These are phyloP conservation scores for Acanthopagrus latus DNA, from an alignment of 2,797 vertebrate species.

Conservation along the genomic window DNA sequence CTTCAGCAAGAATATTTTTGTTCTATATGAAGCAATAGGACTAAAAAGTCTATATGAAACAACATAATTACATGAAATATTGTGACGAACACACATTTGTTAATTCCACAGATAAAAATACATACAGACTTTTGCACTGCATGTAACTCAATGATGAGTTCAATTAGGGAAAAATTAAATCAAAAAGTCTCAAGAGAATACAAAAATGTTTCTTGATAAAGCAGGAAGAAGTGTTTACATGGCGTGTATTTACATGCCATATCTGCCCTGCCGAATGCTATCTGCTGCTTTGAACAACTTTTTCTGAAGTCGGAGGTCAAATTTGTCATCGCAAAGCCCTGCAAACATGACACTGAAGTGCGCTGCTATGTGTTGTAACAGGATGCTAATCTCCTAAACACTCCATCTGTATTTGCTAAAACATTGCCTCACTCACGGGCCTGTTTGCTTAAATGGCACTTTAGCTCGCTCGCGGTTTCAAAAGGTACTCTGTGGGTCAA, in stretches of 20 bases:
- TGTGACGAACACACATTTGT: background rate
- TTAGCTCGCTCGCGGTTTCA: conserved; percentile 48
- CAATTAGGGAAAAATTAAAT: conserved; percentile 15
- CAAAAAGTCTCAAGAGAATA: conserved; percentile 1
- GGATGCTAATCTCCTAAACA: conserved; percentile 78
- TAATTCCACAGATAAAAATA: background rate
- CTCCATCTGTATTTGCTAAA: conserved; percentile 78
- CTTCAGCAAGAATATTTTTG: background rate
- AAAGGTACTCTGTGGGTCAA: conserved; percentile 43
- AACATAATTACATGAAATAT: background rate
- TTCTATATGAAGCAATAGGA: conserved; percentile 10
- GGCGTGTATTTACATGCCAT: conserved; percentile 59
- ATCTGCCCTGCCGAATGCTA: conserved; percentile 61
- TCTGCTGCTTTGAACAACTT: conserved; percentile 69
- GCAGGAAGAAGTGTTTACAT: conserved; percentile 37
- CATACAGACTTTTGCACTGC: conserved; percentile 5
- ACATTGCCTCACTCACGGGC: conserved; percentile 62
- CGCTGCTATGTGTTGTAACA: conserved; percentile 72
- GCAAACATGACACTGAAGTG: conserved; percentile 72
- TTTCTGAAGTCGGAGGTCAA: conserved; percentile 69
- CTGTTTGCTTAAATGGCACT: conserved; percentile 70
- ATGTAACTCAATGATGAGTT: conserved; percentile 9
- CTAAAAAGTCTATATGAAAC: conserved; percentile 10
- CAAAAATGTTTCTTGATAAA: conserved; percentile 40
- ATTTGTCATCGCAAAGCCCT: conserved; percentile 66